Conservation (phyloP, 2,113 vertebrate species). For the Dipodomys ordii region DNA sequence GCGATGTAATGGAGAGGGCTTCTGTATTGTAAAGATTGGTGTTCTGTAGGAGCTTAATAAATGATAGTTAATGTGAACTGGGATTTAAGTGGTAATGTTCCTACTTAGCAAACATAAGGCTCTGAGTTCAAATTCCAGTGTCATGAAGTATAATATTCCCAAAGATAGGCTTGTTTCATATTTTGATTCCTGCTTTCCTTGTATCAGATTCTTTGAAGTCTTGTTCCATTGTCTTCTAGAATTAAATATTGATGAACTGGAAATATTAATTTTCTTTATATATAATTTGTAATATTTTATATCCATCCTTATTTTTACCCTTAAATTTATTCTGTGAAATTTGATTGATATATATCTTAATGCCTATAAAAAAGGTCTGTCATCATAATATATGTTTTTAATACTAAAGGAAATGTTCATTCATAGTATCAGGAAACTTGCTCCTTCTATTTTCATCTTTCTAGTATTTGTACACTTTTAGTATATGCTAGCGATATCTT, state of each 20-base stretch:
- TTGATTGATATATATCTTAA: not conserved
- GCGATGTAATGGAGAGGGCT: not conserved
- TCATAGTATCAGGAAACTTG: not conserved
- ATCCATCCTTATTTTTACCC: no score
- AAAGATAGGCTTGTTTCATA: not conserved
- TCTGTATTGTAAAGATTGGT: not conserved
- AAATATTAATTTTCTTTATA: not conserved
- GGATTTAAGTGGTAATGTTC: no score
- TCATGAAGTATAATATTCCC: not conserved
- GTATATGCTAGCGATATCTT: not conserved
- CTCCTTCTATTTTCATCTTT: no score
- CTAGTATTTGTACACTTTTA: no score
- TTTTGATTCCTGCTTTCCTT: not conserved
- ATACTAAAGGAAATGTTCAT: not conserved
- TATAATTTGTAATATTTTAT: not conserved
- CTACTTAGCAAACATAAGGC: no score
- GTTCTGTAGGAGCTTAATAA: slow-evolving; percentile 18
- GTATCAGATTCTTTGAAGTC: not conserved
- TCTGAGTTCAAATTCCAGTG: no score
- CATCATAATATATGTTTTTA: not conserved
- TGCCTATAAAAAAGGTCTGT: not conserved
- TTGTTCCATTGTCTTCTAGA: not conserved
- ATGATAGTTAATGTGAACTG: not conserved
- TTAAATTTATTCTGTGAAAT: not conserved
- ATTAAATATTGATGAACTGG: not conserved